phyloP scores from a whole-genome alignment of 92 coral and sea anemone species.

The Epizoanthus ramosus region DNA sequence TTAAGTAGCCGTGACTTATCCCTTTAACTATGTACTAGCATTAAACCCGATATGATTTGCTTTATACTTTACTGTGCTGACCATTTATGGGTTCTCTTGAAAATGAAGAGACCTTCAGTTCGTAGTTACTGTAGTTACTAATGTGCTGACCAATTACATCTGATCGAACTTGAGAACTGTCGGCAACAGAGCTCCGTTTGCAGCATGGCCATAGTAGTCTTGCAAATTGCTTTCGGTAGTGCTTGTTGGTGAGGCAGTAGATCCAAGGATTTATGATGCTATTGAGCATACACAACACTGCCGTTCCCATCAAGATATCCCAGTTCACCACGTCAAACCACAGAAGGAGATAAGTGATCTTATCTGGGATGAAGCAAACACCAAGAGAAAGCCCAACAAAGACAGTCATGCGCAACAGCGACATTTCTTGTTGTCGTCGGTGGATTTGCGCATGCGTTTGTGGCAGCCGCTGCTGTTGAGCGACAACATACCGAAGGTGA shows the following conservation, averaged over 20 bases:
- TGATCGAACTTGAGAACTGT: neutral
- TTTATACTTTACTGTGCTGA: no score
- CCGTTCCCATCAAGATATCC: slow-evolving; percentile 22
- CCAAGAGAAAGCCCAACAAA: slow-evolving; percentile 17
- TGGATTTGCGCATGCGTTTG: slow-evolving; percentile 19
- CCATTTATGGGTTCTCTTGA: no score
- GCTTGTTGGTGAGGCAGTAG: slow-evolving; percentile 31
- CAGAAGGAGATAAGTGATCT: slow-evolving; percentile 13
- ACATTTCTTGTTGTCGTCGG: slow-evolving; percentile 13
- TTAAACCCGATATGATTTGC: no score
- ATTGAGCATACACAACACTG: slow-evolving; percentile 5
- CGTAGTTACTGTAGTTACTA: no score
- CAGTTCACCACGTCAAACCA: slow-evolving; percentile 30
- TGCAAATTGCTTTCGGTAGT: slow-evolving; percentile 1
- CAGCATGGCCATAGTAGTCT: neutral
- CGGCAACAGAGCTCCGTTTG: neutral
- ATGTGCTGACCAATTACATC: no score
- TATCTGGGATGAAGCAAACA: slow-evolving; percentile 20
- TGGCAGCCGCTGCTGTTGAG: neutral
- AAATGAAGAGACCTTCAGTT: no score
- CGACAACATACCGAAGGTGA: slow-evolving; percentile 12
- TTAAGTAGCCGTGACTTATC: no score
- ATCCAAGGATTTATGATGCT: slow-evolving; percentile 26
- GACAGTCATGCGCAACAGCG: slow-evolving; percentile 18
- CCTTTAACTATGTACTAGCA: no score